phyloP scores from a whole-genome alignment of 2,797 vertebrate species.

The Sebastes kiyomatsui region DNA sequence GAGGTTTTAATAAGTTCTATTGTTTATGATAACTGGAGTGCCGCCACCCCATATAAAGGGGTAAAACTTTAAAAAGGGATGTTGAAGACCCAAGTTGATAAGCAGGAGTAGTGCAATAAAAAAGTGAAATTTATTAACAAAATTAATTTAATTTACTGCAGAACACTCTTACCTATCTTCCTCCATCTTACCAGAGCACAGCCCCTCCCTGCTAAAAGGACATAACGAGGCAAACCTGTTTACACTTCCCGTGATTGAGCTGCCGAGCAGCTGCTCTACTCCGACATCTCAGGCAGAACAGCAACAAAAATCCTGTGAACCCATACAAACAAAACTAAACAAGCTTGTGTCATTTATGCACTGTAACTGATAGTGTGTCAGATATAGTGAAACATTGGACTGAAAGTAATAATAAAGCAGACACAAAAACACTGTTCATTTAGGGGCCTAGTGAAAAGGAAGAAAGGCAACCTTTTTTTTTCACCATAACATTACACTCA shows the following conservation, averaged over 20 bases:
- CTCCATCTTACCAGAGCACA: background rate
- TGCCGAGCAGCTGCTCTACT: no score
- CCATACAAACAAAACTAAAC: no score
- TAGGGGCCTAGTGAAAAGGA: background rate
- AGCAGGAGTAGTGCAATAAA: background rate
- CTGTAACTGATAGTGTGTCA: fast-evolving
- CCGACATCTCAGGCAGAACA: no score
- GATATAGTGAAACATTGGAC: no score
- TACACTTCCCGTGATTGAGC: no score
- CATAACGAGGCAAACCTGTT: no score
- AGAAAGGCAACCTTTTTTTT: background rate
- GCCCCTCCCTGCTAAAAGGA: no score
- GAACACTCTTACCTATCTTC: background rate
- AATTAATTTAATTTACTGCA: background rate
- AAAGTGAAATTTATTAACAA: background rate
- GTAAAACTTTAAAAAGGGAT: background rate
- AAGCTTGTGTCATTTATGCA: no score
- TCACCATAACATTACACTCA: background rate
- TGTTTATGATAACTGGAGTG: background rate
- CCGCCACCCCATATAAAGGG: no score
- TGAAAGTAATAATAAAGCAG: no score
- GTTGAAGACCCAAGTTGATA: background rate
- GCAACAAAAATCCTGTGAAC: no score
- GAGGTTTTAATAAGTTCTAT: background rate
- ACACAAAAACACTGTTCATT: no score